Base-by-base conservation (phyloP, 2,797 vertebrate species). In the Apogon hyalosoma region DNA sequence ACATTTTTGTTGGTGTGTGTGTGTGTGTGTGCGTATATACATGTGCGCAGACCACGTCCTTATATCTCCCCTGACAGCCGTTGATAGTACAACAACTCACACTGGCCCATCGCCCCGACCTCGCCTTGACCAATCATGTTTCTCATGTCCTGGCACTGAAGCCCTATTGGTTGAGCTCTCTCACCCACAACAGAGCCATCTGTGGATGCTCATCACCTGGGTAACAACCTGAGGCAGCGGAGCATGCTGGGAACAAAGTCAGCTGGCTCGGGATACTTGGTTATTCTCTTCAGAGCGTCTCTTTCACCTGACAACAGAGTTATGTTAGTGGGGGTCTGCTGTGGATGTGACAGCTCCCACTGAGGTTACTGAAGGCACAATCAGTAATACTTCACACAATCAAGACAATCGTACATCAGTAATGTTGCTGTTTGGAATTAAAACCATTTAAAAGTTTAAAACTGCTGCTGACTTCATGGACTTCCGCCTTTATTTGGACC, bases 171-270 rank as follows among this genome's bases (percentile, higher is more conserved):
- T 70, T 80, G 77, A 77, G 67, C 77, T 83, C 82, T 82, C 73
- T 89, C 87, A 88, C 83, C 83, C 85, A 81, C 82, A 73, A 71
- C 76, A 64, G 60, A 75, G 83, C 87, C 89, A 90, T 91, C 87
- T 92, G 90, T 74, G 80, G 74, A 59, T 57, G 49, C 77, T 65
- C 81, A 82, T 86, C 83, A 90, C 87, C 87, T 88, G 74, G 57
- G 79, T 81, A 86, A 88, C 82, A 83, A 88, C 82, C 81, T 72
- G 62, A 61, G 75, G 85, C 90, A 83, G 69, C 74, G 40, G 73
- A 80, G 80, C 84, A 86, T 66, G 73, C 70, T 77, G 75, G 75
- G 64, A 77, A 73, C 43, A 50, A 33, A 62, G 63, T 79, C 75
- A 80, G 52, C 67, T 68, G 75, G 67, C 78, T 69, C 54, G n/a